Evolutionary conservation across 2,888 invertebrate species (phyloP).

Genomic region (Sphaerophoria taeniata): DNA sequence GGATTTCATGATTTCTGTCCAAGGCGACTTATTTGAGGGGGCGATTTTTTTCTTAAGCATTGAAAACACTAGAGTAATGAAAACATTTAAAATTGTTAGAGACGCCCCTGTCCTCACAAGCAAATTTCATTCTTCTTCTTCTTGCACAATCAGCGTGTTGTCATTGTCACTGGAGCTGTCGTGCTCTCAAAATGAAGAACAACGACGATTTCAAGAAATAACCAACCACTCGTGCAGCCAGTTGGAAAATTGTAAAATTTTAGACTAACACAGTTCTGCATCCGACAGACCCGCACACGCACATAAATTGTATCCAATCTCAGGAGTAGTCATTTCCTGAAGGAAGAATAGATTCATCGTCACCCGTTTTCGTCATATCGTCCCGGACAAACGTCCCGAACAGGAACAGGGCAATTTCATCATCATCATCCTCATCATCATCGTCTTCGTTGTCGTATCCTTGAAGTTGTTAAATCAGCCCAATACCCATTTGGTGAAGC

Average conservation of each 20-base stretch:
- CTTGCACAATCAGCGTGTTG: slow-evolving; percentile 6
- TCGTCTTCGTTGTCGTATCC: slow-evolving; percentile 13
- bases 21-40: no score
- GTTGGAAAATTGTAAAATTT: slow-evolving; percentile 63
- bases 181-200: neutral
- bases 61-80: no score
- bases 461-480: slow-evolving; percentile 13
- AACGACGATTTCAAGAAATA: slow-evolving; percentile 19
- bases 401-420: slow-evolving; percentile 15
- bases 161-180: slow-evolving; percentile 1
- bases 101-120: neutral
- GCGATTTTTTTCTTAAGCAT: no score
- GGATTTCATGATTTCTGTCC: no score
- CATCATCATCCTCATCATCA: slow-evolving; percentile 25
- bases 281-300: slow-evolving; percentile 8
- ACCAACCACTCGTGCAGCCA: slow-evolving; percentile 60
- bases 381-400: neutral
- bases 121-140: neutral
- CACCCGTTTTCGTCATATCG: slow-evolving; percentile 22
- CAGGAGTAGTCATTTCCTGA: slow-evolving; percentile 42
- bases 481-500: slow-evolving; percentile 10
- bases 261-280: slow-evolving; percentile 47
- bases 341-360: slow-evolving; percentile 31
- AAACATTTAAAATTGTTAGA: no score
- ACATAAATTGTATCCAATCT: slow-evolving; percentile 17